Evolutionary conservation across 2,888 invertebrate species (phyloP).

Genomic region (Biston stratarius): DNA sequence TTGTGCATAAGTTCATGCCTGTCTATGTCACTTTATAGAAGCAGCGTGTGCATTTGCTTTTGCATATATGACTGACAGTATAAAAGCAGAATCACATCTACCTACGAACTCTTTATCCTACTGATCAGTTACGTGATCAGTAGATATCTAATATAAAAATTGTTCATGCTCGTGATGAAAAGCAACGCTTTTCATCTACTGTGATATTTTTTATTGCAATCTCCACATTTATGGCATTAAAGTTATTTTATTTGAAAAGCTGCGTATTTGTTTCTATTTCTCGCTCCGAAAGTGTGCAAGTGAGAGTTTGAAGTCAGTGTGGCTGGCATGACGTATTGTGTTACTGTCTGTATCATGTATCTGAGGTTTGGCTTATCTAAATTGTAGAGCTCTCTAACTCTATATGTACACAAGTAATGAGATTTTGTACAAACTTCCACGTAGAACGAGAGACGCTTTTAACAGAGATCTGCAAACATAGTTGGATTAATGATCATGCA

Average conservation of each 20-base stretch:
- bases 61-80: slow-evolving; percentile 48
- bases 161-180: not conserved
- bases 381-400: slow-evolving; percentile 50
- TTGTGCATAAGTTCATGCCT: slow-evolving; percentile 58
- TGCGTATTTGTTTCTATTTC: not conserved
- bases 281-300: not conserved
- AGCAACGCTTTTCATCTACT: not conserved
- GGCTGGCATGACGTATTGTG: not conserved
- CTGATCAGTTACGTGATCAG: too few relatives aligned
- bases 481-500: slow-evolving; percentile 10
- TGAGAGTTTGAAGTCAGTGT: not conserved
- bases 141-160: too few relatives aligned
- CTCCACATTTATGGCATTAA: too few relatives aligned
- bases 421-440: slow-evolving; percentile 53
- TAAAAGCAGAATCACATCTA: slow-evolving; percentile 15
- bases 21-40: slow-evolving; percentile 56
- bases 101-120: not conserved
- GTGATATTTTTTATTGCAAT: not conserved
- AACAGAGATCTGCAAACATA: slow-evolving; percentile 39
- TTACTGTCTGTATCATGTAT: slow-evolving; percentile 13
- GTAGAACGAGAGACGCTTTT: slow-evolving; percentile 37
- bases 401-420: slow-evolving; percentile 57
- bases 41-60: slow-evolving; percentile 53
- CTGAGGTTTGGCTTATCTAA: slow-evolving; percentile 56
- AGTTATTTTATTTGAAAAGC: not conserved